Percentiles rank a stretch among this genome's conserved stretches.
Conservation (phyloP, 92 coral and sea anemone genomes). For the Umimayanthus chanpuru region DNA sequence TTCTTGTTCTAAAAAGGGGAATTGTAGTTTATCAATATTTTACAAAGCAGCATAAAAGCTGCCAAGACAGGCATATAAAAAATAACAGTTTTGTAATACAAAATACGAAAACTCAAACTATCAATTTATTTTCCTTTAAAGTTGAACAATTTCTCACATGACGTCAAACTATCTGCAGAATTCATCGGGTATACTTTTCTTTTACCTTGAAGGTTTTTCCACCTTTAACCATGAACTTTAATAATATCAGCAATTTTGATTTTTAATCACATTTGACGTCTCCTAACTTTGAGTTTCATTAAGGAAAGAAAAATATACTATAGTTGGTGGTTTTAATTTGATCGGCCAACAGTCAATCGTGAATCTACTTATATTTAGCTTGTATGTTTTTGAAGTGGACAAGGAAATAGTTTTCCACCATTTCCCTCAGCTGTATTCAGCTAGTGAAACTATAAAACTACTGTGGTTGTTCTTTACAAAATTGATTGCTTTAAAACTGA, state of each 20-base stretch:
- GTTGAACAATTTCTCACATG: background rate
- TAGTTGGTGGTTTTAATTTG: constrained; percentile 13
- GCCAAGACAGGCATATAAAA: background rate
- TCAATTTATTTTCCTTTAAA: background rate
- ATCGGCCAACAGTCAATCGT: background rate
- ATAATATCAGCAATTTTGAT: background rate
- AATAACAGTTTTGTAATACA: background rate
- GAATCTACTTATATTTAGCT: background rate
- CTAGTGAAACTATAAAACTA: background rate
- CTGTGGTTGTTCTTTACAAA: background rate
- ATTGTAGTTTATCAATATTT: background rate
- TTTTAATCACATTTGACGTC: background rate
- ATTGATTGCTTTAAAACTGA: background rate
- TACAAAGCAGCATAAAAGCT: background rate
- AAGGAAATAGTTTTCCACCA: background rate
- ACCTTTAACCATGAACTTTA: background rate
- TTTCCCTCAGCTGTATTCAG: background rate
- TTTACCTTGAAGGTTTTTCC: background rate
- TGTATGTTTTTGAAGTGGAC: background rate
- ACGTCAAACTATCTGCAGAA: background rate
- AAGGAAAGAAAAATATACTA: background rate
- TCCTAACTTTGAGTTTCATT: background rate
- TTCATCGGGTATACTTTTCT: background rate
- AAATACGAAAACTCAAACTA: background rate
- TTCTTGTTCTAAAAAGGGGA: background rate